phyloP scores from a whole-genome alignment of 2,888 invertebrate genomes.

The Eupithecia insigniata region DNA sequence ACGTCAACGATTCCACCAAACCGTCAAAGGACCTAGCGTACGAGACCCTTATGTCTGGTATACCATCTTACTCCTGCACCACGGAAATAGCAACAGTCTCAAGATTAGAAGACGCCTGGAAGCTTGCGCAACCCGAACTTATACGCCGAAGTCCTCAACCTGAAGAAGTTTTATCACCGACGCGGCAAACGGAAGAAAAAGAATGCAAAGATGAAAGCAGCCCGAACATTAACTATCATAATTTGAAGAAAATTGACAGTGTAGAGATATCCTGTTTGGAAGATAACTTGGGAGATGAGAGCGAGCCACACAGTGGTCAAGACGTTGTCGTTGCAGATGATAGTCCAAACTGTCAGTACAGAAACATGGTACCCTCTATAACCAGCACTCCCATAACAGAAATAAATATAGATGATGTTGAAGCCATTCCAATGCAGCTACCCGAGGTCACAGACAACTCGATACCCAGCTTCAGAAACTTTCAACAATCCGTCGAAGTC shows the following conservation, averaged over 20 bases:
- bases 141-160: constrained; percentile 67
- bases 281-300: constrained; percentile 57
- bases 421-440: constrained; percentile 58
- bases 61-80: constrained; percentile 73
- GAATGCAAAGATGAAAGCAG: constrained; percentile 47
- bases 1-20: constrained; percentile 70
- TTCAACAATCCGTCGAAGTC: constrained; percentile 66
- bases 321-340: constrained; percentile 50
- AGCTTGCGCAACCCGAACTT: constrained; percentile 68
- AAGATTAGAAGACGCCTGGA: constrained; percentile 67
- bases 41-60: constrained; percentile 69
- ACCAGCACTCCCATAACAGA: constrained; percentile 72
- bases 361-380: constrained; percentile 63
- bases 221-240: constrained; percentile 59
- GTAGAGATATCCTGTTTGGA: constrained; percentile 70
- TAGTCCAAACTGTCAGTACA: constrained; percentile 63
- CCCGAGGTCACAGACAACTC: constrained; percentile 51
- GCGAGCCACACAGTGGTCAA: constrained; percentile 51
- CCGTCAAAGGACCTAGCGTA: constrained; percentile 75
- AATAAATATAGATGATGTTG: constrained; percentile 45
- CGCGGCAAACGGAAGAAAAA: constrained; percentile 49
- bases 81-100: constrained; percentile 61
- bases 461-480: constrained; percentile 60
- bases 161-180: constrained; percentile 58
- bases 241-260: constrained; percentile 72